These are phyloP conservation scores for Alitta virens DNA, from an alignment of 2,888 invertebrate genomes.

Conservation along the genomic window DNA sequence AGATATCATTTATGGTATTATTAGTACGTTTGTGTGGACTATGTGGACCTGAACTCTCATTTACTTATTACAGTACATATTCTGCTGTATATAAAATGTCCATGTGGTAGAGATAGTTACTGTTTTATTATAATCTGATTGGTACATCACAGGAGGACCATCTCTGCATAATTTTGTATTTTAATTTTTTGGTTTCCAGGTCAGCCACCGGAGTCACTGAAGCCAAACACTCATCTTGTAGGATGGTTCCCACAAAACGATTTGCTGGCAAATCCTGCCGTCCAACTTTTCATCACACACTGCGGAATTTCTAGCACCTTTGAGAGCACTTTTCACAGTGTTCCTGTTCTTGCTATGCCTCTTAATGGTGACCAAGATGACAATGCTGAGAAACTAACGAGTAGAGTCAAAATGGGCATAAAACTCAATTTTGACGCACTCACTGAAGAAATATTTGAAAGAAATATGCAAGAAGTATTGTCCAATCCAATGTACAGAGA, in stretches of 20 bases:
- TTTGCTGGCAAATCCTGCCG: constrained; percentile 3
- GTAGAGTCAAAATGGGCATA: constrained; percentile 6
- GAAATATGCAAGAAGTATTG: background rate
- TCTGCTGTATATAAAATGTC: too few relatives aligned
- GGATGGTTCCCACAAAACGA: constrained; percentile 15
- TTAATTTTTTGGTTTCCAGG: background rate
- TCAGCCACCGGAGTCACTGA: background rate
- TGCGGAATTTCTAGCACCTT: constrained; percentile 14
- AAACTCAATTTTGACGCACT: background rate
- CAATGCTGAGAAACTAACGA: constrained; percentile 1
- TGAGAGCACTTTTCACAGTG: constrained; percentile 1
- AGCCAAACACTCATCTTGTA: constrained; percentile 7
- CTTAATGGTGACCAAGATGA: constrained; percentile 5
- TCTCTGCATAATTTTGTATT: too few relatives aligned
- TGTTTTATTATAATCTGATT: too few relatives aligned
- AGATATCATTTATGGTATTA: too few relatives aligned
- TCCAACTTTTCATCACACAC: constrained; percentile 11
- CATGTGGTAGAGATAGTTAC: too few relatives aligned
- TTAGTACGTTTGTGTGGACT: too few relatives aligned
- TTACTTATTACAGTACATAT: too few relatives aligned
- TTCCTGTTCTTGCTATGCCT: constrained; percentile 13
- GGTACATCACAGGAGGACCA: too few relatives aligned
- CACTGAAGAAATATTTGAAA: background rate
- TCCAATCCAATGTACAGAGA: background rate
- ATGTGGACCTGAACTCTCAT: too few relatives aligned